Percentiles rank a stretch among this genome's conserved stretches.
Conservation (phyloP, 2,888 invertebrate genomes). For the Morpho helenor region DNA sequence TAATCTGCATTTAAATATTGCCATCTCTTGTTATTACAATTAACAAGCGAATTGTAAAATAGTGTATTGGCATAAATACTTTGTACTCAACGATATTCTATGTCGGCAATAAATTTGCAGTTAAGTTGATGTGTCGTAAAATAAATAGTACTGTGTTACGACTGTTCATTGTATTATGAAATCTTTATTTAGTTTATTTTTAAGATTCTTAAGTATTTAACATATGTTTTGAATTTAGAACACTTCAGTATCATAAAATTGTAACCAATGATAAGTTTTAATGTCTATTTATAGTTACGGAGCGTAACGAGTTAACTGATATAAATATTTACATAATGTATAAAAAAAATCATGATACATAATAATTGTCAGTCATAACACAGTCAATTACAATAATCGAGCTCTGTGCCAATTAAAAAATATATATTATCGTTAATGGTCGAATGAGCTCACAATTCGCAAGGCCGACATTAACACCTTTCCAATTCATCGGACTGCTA, state of each 20-base stretch:
- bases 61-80: conserved; percentile 31
- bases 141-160: conserved; percentile 23
- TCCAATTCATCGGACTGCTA: conserved; percentile 24
- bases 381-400: conserved; percentile 26
- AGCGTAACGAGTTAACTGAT: no score
- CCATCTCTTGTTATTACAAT: not conserved
- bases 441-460: conserved; percentile 25
- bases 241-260: no score
- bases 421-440: conserved; percentile 24
- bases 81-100: conserved; percentile 37
- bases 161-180: conserved; percentile 22
- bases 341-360: conserved; percentile 10
- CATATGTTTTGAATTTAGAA: no score
- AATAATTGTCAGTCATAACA: conserved; percentile 26
- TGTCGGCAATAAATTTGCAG: conserved; percentile 29
- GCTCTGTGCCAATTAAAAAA: conserved; percentile 25
- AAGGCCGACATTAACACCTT: conserved; percentile 29
- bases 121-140: conserved; percentile 27
- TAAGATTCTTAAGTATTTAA: no score
- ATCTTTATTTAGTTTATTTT: no score
- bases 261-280: not conserved
- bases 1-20: conserved; percentile 4
- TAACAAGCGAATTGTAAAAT: conserved; percentile 12
- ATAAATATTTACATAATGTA: conserved; percentile 4
- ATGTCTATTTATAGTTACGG: not conserved